Evolutionary conservation across 2,113 vertebrate genomes (phyloP), one percentile per base, ranked within the genome.

Genomic region (Chlorodrepanis virens): DNA sequence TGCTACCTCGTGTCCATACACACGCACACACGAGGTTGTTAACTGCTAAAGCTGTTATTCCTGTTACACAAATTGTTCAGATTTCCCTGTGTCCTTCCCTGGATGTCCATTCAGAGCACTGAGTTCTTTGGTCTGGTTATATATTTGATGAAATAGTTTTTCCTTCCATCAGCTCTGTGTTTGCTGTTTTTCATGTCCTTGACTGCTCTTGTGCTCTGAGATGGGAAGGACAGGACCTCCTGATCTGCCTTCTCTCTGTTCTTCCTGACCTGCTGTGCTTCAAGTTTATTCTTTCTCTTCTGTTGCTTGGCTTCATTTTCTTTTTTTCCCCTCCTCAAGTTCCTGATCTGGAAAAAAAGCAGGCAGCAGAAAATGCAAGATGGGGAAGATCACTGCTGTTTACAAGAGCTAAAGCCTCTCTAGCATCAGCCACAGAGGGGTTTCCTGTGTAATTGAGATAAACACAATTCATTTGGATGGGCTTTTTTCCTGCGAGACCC

Each of bases 381-480:
- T 21, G 2, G 4, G 14, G 10, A 70, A 87, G 40, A 89, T 47
- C 1, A 2, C 12, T 18, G 63, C 6, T 65, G 18, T 78, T 83
- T 83, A 40, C 25, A 25, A 52, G 56, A 64, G 6, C 28, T 68
- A 68, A 68, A 82, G 9, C 52, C 60, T 80, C 19, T 21, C 47
- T 63, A 44, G 17, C 57, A 33, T 23, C 82, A 76, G 2, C 57
- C n/a, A 31, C 1, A 1, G n/a, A 61, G 37, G 3, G 2, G 15
- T 81, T 91, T 87, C 53, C 33, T 42, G 35, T 42, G 59, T 24
- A 64, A 31, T 22, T 11, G 5, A 60, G 63, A 77, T 15, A 63
- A 76, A 45, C 13, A 13, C 3, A 3, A 49, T 39, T 79, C 42
- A 42, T 9, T 4, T 0, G 0, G 31, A 14, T 68, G 28, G 25